phyloP scores from a whole-genome alignment of 23 tunicate genomes.

The Corella eumyota region DNA sequence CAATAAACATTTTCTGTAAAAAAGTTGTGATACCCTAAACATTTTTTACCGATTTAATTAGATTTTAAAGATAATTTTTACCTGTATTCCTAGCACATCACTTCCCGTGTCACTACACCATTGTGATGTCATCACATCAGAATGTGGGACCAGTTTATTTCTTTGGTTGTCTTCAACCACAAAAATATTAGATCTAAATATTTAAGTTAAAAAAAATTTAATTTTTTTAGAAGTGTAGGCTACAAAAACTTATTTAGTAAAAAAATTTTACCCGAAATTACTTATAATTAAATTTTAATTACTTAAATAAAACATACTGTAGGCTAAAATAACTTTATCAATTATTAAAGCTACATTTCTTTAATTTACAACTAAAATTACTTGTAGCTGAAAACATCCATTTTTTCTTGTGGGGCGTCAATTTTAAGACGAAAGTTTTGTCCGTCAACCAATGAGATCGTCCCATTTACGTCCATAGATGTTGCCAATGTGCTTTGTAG shows the following conservation, averaged over 20 bases:
- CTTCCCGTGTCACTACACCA: constrained; percentile 10
- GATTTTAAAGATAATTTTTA: not conserved
- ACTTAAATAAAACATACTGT: not conserved
- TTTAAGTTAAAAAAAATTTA: too few relatives aligned
- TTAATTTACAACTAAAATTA: not conserved
- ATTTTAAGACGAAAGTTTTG: constrained; percentile 9
- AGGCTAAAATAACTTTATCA: too few relatives aligned
- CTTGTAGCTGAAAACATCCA: constrained; percentile 10
- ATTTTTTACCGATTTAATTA: too few relatives aligned
- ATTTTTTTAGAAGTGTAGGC: too few relatives aligned
- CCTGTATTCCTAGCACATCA: constrained; percentile 11
- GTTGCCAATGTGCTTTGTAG: constrained; percentile 7
- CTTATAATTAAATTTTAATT: not conserved
- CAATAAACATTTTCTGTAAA: not conserved
- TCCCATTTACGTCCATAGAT: constrained; percentile 11
- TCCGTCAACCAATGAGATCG: constrained; percentile 4
- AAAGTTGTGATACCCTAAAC: too few relatives aligned
- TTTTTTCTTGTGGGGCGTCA: constrained; percentile 11
- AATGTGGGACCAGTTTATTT: not conserved
- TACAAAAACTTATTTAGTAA: too few relatives aligned
- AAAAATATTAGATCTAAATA: constrained; percentile 5
- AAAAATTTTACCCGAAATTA: too few relatives aligned
- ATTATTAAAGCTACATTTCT: too few relatives aligned
- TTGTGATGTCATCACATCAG: not conserved
- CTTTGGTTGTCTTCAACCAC: constrained; percentile 3